A percentile compares a stretch with the other conserved stretches of the same genome.
Evolutionary conservation across 92 coral and sea anemone species (phyloP).

Genomic region (Siderastrea radians): DNA sequence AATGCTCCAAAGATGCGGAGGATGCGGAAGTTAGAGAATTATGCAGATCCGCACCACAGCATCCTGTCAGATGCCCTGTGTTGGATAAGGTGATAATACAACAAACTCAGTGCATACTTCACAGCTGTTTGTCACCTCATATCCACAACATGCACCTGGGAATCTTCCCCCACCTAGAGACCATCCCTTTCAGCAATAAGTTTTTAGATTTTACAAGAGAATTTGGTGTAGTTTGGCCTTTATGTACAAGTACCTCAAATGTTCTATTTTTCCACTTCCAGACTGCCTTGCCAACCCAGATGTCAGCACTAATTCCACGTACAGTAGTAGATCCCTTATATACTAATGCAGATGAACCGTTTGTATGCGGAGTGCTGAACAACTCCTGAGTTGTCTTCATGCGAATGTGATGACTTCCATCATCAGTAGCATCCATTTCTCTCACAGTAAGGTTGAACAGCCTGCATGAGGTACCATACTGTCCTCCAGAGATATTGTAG

Average conservation of each 20-base stretch:
- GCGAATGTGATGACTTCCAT: constrained; percentile 71
- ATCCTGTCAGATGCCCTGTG: too few species aligned
- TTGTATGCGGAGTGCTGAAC: constrained; percentile 31
- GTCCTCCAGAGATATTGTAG: constrained; percentile 48
- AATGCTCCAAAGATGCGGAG: too few species aligned
- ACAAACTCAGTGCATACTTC: too few species aligned
- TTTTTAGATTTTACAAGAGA: too few species aligned
- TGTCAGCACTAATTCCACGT: constrained; percentile 81
- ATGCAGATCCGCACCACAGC: too few species aligned
- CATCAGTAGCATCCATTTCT: constrained; percentile 25
- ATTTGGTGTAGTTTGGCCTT: too few species aligned
- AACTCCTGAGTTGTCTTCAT: constrained; percentile 75
- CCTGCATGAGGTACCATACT: constrained; percentile 29
- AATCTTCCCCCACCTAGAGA: too few species aligned
- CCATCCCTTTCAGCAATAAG: too few species aligned
- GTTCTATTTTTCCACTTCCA: background rate
- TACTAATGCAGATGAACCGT: constrained; percentile 47
- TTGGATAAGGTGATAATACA: too few species aligned
- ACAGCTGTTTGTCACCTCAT: too few species aligned
- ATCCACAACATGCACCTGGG: too few species aligned
- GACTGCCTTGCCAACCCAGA: constrained; percentile 58
- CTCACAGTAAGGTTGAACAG: constrained; percentile 19
- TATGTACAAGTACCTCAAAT: background rate
- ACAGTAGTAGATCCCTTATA: constrained; percentile 74
- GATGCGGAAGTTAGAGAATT: too few species aligned